Evolutionary conservation across 2,888 invertebrate genomes (phyloP), one percentile per base, ranked within the genome.

Genomic region (Anthophora plumipes): DNA sequence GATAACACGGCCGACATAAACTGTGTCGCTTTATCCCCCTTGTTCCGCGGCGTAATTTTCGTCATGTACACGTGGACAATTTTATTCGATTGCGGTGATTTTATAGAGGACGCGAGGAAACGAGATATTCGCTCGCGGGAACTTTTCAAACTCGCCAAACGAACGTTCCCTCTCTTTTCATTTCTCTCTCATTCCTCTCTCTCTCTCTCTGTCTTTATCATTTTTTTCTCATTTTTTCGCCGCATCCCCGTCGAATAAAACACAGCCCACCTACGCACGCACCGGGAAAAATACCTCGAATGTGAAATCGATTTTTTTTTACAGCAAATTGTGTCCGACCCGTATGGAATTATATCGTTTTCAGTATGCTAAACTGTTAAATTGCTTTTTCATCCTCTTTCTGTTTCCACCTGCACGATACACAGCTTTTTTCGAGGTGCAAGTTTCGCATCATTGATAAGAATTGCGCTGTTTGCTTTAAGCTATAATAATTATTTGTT

Each of bases 31-130:
- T 71, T 72, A 57, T 52, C 63, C 25, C 52, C 43, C 66, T 70
- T 55, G 66, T 74, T 83, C 69, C 41, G 61, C 43, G 31, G 75
- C 59, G 68, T 70, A 78, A 81, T 77, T 83, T 81, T 81, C 77
- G 55, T 73, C 69, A 83, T 63, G 55, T 76, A 73, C 64, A 76
- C 52, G 41, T 67, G 57, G 59, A 57, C 64, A 64, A 82, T 83
- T 83, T 83, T 82, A 83, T 75, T 64, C 77, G 57, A 63, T 68
- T 73, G 68, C 63, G 57, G 52, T 63, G 80, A 52, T 80, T 80
- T 55, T 67, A 66, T 59, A 57, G 52, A 52, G 69, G 61, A 61
- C 48, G 63, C 72, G n/a, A n/a, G 80, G 55, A 81, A 60, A 74
- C 80, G 63, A n/a, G n/a, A 22, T 60, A 22, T 17, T 73, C 31